Conservation (phyloP, 2,113 vertebrate genomes). For the Pelodiscus sinensis region DNA sequence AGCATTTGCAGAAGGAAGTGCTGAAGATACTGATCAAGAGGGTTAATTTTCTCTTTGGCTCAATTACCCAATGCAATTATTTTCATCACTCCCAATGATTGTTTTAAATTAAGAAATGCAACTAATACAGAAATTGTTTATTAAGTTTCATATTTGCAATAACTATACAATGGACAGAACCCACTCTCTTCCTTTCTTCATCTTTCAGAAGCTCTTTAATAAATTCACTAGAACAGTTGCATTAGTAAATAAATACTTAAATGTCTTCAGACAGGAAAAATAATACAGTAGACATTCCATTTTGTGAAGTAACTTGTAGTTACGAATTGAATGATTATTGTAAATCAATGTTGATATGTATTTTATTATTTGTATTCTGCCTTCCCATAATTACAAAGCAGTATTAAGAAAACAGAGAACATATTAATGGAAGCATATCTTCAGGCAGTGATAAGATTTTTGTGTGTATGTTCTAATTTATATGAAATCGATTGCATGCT, state of each 20-base stretch:
- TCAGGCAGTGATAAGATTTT: slow-evolving; percentile 22
- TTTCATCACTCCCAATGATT: background rate
- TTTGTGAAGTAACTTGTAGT: slow-evolving; percentile 49
- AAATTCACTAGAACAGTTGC: background rate
- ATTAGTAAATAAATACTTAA: slow-evolving; percentile 48
- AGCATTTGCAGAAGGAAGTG: background rate
- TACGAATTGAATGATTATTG: slow-evolving; percentile 43
- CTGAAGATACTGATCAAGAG: background rate
- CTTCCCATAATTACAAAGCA: slow-evolving; percentile 25
- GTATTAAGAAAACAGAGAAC: slow-evolving; percentile 31
- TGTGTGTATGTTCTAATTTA: slow-evolving; percentile 2
- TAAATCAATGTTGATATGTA: slow-evolving; percentile 59
- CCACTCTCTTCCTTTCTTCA: background rate
- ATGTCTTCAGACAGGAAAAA: slow-evolving; percentile 21
- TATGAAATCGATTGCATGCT: background rate
- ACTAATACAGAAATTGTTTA: background rate
- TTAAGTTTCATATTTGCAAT: background rate
- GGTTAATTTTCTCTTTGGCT: background rate
- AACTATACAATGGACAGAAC: background rate
- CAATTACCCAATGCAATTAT: background rate
- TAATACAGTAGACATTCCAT: slow-evolving; percentile 29
- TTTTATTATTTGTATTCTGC: slow-evolving; percentile 14
- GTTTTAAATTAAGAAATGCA: slow-evolving; percentile 15
- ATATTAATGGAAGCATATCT: background rate
- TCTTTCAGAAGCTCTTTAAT: slow-evolving; percentile 26